Conservation (phyloP, 2,113 vertebrate species). For the Danio rerio region DNA sequence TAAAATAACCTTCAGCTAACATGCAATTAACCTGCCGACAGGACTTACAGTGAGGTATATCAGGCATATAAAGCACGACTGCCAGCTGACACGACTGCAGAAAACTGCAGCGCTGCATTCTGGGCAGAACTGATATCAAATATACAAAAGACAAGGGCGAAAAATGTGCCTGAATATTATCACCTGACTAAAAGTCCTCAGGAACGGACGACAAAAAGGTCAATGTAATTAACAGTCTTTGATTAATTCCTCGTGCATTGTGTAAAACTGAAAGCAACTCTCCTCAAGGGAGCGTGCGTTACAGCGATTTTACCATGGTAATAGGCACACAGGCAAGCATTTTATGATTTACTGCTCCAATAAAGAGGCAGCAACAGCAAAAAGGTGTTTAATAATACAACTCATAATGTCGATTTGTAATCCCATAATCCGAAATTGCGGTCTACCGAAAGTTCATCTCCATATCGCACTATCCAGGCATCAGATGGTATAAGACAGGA, state of each 20-base stretch:
- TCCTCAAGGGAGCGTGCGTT: neutral
- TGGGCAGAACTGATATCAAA: constrained; percentile 31
- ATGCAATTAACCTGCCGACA: constrained; percentile 50
- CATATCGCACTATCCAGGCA: neutral
- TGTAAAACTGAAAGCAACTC: neutral
- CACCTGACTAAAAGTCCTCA: neutral
- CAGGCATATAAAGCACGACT: constrained; percentile 7
- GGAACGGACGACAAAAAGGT: neutral
- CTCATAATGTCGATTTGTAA: neutral
- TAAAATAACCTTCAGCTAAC: constrained; percentile 49
- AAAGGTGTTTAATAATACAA: neutral
- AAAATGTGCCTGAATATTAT: constrained; percentile 9
- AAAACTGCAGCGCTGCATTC: constrained; percentile 44
- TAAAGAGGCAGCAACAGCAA: neutral
- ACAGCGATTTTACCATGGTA: neutral
- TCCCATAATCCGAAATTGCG: constrained; percentile 3
- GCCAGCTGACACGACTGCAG: constrained; percentile 7
- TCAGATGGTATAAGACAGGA: neutral
- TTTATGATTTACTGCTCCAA: neutral
- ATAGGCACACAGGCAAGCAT: neutral
- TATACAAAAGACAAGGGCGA: constrained; percentile 26
- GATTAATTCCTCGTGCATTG: neutral
- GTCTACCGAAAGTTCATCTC: constrained; percentile 1
- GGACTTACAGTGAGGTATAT: constrained; percentile 10
- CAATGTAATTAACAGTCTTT: neutral